Percentiles rank a stretch among this genome's conserved stretches.
These are phyloP conservation scores for Pilophorus perplexus DNA, from an alignment of 2,888 invertebrate species.

Conservation along the genomic window DNA sequence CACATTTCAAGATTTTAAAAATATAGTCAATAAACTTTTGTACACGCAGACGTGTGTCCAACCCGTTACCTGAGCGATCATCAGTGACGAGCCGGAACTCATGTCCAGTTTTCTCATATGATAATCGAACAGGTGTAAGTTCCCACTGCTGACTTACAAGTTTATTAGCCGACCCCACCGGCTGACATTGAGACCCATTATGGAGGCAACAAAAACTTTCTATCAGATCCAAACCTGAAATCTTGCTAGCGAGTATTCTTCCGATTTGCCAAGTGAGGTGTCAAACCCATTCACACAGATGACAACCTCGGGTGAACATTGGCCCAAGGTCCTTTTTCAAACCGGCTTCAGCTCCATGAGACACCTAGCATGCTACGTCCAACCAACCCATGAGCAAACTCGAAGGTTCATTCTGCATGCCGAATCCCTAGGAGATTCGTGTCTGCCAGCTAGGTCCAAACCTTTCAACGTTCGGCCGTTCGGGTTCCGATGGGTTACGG, in stretches of 20 bases:
- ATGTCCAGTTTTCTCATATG: background rate
- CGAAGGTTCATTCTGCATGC: background rate
- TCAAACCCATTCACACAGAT: background rate
- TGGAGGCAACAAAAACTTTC: background rate
- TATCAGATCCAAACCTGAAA: background rate
- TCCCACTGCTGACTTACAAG: conserved; percentile 2
- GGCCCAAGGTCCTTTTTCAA: background rate
- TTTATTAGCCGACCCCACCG: background rate
- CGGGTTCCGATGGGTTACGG: background rate
- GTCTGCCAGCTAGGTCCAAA: background rate
- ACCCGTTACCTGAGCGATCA: background rate
- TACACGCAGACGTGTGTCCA: background rate
- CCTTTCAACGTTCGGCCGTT: background rate
- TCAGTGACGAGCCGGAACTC: background rate
- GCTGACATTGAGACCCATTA: background rate
- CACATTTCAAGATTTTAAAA: background rate
- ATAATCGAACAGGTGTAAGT: background rate
- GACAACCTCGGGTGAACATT: background rate
- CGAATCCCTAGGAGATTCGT: background rate
- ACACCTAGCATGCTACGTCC: background rate
- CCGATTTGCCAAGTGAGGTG: conserved; percentile 1
- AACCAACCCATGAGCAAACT: too few species aligned
- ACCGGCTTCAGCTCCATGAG: background rate
- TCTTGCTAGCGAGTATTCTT: background rate
- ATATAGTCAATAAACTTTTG: too few species aligned